These are phyloP conservation scores for Brachionus rotundiformis DNA, from an alignment of 1,140 invertebrate species.

Conservation along the genomic window DNA sequence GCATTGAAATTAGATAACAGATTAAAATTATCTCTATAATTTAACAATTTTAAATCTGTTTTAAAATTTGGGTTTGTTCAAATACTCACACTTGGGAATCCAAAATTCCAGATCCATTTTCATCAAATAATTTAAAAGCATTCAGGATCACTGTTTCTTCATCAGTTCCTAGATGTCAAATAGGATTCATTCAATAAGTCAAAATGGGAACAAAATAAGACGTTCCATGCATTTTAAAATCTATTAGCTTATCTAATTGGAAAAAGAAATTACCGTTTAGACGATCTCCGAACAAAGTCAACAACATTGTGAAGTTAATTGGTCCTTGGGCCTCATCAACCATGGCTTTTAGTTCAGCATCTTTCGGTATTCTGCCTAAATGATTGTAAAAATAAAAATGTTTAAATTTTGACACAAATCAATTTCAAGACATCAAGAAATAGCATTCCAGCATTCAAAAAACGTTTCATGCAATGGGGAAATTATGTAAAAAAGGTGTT, in stretches of 20 bases:
- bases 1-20: background rate
- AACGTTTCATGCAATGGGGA: too few relatives aligned
- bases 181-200: background rate
- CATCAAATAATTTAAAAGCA: conserved; percentile 93
- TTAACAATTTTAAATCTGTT: background rate
- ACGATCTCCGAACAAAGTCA: conserved; percentile 81
- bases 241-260: background rate
- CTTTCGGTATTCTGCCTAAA: conserved; percentile 73
- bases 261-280: conserved; percentile 53
- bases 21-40: background rate
- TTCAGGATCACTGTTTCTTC: conserved; percentile 94
- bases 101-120: conserved; percentile 75
- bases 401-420: background rate
- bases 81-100: conserved; percentile 14
- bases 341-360: conserved; percentile 89
- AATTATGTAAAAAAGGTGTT: too few relatives aligned
- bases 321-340: conserved; percentile 83
- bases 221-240: conserved; percentile 12
- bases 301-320: conserved; percentile 90
- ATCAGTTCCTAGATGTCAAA: conserved; percentile 74
- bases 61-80: background rate
- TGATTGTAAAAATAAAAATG: background rate
- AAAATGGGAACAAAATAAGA: too few relatives aligned
- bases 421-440: too few relatives aligned
- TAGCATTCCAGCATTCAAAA: too few relatives aligned